phyloP scores from a whole-genome alignment of 2,888 invertebrate genomes.

The Caenorhabditis japonica region DNA sequence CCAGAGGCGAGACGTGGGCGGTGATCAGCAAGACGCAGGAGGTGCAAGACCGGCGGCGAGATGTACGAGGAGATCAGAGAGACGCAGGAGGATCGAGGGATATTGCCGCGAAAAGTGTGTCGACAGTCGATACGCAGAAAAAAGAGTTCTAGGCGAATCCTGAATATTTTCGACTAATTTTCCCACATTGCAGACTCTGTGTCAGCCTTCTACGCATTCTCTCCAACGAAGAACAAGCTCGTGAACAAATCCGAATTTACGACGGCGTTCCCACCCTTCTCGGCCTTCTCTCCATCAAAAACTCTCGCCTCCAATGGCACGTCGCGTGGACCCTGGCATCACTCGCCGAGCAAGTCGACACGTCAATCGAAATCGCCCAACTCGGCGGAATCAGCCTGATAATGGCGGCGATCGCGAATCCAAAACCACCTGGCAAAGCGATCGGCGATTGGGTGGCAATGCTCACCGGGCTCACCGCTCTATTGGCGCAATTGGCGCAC shows the following conservation, averaged over 20 bases:
- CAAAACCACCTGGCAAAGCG: conserved; percentile 54
- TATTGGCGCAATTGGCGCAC: conserved; percentile 65
- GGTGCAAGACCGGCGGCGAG: too few species aligned
- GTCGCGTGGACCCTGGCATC: conserved; percentile 79
- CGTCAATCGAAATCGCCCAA: conserved; percentile 77
- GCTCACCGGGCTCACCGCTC: conserved; percentile 64
- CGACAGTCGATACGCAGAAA: too few species aligned
- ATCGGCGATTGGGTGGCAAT: conserved; percentile 65
- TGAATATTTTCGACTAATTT: too few species aligned
- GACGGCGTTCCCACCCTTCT: conserved; percentile 65
- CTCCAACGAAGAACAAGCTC: conserved; percentile 63
- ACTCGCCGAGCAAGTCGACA: conserved; percentile 78
- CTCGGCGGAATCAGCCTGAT: conserved; percentile 79
- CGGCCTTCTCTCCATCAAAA: conserved; percentile 78
- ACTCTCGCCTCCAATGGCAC: conserved; percentile 78
- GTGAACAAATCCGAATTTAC: conserved; percentile 66
- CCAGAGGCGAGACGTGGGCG: too few species aligned
- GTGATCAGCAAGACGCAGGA: too few species aligned
- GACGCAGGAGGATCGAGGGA: too few species aligned
- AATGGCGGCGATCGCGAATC: conserved; percentile 69
- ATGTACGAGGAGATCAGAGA: too few species aligned
- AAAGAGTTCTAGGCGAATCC: too few species aligned
- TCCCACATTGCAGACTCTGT: conserved; percentile 54
- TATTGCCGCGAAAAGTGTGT: too few species aligned
- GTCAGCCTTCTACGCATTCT: conserved; percentile 65